Evolutionary conservation across 2,113 vertebrate species (phyloP).

Genomic region (Corvus cornix): DNA sequence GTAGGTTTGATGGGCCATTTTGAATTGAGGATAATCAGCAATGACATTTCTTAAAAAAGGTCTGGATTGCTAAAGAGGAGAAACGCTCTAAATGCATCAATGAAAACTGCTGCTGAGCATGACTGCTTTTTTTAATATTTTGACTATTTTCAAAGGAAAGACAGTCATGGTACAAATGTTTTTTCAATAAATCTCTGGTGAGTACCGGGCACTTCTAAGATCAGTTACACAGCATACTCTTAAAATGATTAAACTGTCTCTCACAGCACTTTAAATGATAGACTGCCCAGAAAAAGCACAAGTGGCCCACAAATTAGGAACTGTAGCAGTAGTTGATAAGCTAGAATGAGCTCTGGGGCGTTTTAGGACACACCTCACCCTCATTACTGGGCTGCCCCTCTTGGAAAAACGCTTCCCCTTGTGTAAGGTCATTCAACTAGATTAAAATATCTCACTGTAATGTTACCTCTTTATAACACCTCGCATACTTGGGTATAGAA

Average conservation of each 20-base stretch:
- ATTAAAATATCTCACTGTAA: conserved; percentile 50
- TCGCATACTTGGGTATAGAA: not conserved
- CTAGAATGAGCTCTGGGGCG: conserved; percentile 44
- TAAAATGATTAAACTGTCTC: conserved; percentile 65
- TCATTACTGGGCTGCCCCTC: conserved; percentile 51
- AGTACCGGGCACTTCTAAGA: conserved; percentile 42
- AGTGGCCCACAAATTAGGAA: conserved; percentile 63
- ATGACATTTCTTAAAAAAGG: conserved; percentile 76
- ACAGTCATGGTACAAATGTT: conserved; percentile 54
- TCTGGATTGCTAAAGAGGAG: conserved; percentile 65
- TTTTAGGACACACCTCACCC: conserved; percentile 54
- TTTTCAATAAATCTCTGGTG: conserved; percentile 63
- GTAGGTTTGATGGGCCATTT: conserved; percentile 68
- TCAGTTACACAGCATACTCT: conserved; percentile 60
- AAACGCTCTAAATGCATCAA: conserved; percentile 61
- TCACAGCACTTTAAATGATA: conserved; percentile 62
- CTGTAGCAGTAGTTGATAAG: conserved; percentile 42
- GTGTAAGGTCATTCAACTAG: conserved; percentile 56
- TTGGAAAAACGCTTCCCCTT: conserved; percentile 45
- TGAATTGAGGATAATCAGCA: conserved; percentile 70
- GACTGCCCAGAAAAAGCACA: conserved; percentile 52
- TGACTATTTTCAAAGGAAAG: conserved; percentile 47
- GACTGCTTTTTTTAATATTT: conserved; percentile 69
- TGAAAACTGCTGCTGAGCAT: conserved; percentile 57
- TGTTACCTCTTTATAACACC: conserved; percentile 24